Conservation (phyloP, 2,113 vertebrate genomes). For the Hippolais icterina region DNA sequence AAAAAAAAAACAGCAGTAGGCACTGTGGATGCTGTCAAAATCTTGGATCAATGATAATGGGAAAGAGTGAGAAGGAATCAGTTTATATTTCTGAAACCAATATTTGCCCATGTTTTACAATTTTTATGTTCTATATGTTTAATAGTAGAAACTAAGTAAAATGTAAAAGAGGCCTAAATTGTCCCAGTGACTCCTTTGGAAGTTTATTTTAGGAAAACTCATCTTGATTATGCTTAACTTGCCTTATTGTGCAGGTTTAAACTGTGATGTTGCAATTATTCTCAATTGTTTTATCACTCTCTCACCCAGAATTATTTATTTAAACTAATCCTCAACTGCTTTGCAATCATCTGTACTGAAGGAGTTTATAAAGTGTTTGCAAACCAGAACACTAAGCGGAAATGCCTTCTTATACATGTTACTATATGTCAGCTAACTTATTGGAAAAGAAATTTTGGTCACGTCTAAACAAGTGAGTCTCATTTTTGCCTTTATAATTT, state of each 20-base stretch:
- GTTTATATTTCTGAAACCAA: not conserved
- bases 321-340: not conserved
- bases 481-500: not conserved
- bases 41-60: not conserved
- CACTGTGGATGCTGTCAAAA: not conserved
- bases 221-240: not conserved
- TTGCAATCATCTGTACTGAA: not conserved
- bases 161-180: not conserved
- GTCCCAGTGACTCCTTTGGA: not conserved
- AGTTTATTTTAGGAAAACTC: not conserved
- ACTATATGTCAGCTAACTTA: not conserved
- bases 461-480: not conserved
- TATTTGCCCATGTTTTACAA: not conserved
- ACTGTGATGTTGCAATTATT: not conserved
- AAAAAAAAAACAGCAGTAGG: not conserved
- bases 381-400: not conserved
- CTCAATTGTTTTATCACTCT: not conserved
- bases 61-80: not conserved
- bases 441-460: not conserved
- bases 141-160: not conserved
- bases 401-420: not conserved
- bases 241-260: not conserved
- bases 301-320: not conserved
- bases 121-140: not conserved
- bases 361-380: not conserved